Conservation (phyloP, 1,140 invertebrate species). For the Drosophila biarmipes region DNA sequence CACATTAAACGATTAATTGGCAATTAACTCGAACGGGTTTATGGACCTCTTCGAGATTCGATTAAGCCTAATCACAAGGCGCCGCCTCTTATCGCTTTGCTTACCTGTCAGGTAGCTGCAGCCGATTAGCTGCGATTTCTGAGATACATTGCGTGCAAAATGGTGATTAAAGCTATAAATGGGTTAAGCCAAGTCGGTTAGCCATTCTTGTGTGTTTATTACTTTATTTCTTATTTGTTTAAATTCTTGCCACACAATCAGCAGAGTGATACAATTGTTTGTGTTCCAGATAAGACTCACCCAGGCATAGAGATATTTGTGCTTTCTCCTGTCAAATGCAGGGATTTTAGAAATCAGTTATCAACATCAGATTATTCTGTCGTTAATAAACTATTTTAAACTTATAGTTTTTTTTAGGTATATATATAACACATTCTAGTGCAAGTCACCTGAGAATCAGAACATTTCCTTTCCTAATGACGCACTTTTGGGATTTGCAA, state of each 20-base stretch:
- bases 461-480: background rate
- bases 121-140: slow-evolving; percentile 43
- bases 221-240: background rate
- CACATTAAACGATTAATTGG: slow-evolving; percentile 69
- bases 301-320: background rate
- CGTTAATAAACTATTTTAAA: slow-evolving; percentile 10
- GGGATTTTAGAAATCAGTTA: slow-evolving; percentile 6
- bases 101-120: slow-evolving; percentile 13
- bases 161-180: slow-evolving; percentile 11
- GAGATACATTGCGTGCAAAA: background rate
- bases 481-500: background rate
- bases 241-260: background rate
- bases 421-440: background rate
- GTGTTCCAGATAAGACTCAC: slow-evolving; percentile 5
- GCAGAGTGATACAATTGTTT: background rate
- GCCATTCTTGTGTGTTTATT: background rate
- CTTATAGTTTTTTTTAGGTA: background rate
- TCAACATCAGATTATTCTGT: slow-evolving; percentile 14
- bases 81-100: slow-evolving; percentile 21
- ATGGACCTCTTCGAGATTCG: slow-evolving; percentile 32
- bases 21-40: slow-evolving; percentile 48
- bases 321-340: background rate
- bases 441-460: background rate
- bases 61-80: slow-evolving; percentile 48
- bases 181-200: background rate